Conservation (phyloP, 2,113 vertebrate genomes). For the Passer montanus region DNA sequence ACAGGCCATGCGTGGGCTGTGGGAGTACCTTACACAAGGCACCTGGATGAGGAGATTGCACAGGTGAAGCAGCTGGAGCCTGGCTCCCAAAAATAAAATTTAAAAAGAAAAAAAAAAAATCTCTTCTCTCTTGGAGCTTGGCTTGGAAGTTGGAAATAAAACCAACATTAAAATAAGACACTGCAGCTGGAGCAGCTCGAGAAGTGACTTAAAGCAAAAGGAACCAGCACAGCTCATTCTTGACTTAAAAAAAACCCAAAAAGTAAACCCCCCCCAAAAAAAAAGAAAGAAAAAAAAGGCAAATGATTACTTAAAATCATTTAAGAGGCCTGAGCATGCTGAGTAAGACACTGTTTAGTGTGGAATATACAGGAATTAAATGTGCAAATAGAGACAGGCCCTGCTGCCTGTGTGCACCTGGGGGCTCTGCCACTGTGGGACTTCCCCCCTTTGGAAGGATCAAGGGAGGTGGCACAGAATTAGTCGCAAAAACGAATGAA, state of each 20-base stretch:
- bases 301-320: background rate
- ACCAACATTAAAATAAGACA: background rate
- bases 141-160: constrained; percentile 5
- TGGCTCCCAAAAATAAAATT: background rate
- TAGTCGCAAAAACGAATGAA: background rate
- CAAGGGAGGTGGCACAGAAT: accelerated
- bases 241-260: background rate
- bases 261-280: accelerated
- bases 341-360: background rate
- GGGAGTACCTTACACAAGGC: constrained; percentile 42
- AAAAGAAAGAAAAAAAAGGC: too few relatives aligned
- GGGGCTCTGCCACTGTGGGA: background rate
- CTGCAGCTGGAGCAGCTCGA: background rate
- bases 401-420: background rate
- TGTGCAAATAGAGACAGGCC: constrained; percentile 12
- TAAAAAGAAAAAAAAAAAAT: background rate
- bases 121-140: background rate
- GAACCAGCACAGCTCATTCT: background rate
- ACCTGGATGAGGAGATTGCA: constrained; percentile 11
- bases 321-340: constrained; percentile 27
- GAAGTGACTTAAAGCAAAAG: constrained; percentile 4
- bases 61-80: constrained; percentile 51
- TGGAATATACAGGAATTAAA: background rate
- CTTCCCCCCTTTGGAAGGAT: background rate
- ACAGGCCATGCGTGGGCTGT: background rate